Conservation (phyloP, 2,888 invertebrate genomes). For the Beris morrisii region DNA sequence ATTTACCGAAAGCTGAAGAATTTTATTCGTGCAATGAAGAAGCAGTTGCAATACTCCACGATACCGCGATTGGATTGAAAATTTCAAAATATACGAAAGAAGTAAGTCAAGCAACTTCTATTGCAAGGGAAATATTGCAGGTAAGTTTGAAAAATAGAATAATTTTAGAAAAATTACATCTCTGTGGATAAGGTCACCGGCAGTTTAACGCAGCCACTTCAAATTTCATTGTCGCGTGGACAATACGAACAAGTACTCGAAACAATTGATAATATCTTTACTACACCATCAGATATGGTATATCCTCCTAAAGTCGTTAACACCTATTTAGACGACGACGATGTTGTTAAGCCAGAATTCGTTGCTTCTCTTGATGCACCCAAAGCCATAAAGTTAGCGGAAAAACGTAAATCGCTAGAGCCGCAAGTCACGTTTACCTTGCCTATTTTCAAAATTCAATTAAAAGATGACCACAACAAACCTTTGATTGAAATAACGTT, state of each 20-base stretch:
- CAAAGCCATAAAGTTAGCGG: slow-evolving; percentile 5
- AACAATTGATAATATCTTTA: slow-evolving; percentile 58
- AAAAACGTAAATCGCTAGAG: slow-evolving; percentile 39
- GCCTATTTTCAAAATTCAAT: slow-evolving; percentile 72
- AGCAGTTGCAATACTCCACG: slow-evolving; percentile 86
- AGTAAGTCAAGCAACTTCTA: slow-evolving; percentile 10
- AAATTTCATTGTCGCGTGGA: slow-evolving; percentile 79
- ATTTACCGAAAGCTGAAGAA: slow-evolving; percentile 63
- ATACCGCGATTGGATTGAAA: slow-evolving; percentile 78
- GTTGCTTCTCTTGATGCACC: slow-evolving; percentile 44
- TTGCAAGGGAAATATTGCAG: slow-evolving; percentile 30
- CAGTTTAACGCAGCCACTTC: slow-evolving; percentile 78
- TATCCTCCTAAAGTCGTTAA: slow-evolving; percentile 42
- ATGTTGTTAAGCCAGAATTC: slow-evolving; percentile 19
- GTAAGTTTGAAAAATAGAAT: slow-evolving; percentile 3
- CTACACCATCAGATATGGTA: slow-evolving; percentile 44
- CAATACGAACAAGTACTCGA: slow-evolving; percentile 90
- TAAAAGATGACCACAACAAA: slow-evolving; percentile 74
- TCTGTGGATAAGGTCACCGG: slow-evolving; percentile 78
- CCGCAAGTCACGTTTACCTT: slow-evolving; percentile 68
- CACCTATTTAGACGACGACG: slow-evolving; percentile 48
- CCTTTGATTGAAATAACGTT: slow-evolving; percentile 84
- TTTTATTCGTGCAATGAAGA: slow-evolving; percentile 73
- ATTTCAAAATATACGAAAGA: slow-evolving; percentile 57
- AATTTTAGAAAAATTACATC: background rate